Conservation (phyloP, 2,888 invertebrate species). For the Sphinx pinastri region DNA sequence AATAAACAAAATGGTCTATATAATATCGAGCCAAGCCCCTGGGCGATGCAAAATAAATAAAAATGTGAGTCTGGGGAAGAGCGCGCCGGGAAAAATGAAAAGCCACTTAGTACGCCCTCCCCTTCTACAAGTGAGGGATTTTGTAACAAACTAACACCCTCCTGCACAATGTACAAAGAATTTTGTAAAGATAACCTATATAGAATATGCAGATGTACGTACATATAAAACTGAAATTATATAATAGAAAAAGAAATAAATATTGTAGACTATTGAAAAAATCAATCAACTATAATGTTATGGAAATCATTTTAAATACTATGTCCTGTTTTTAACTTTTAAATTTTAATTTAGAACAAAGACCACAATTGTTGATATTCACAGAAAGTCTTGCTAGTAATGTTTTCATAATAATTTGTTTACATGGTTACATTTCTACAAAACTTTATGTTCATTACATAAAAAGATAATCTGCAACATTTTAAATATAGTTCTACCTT, state of each 20-base stretch:
- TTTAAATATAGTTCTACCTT: too few relatives aligned
- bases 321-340: too few relatives aligned
- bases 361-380: too few relatives aligned
- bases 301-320: too few relatives aligned
- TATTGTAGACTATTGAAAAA: too few relatives aligned
- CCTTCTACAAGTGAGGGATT: constrained; percentile 51
- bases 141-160: constrained; percentile 45
- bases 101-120: constrained; percentile 75
- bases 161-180: not conserved
- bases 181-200: not conserved
- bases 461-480: too few relatives aligned
- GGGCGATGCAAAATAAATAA: constrained; percentile 82
- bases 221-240: not conserved
- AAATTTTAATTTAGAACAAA: too few relatives aligned
- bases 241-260: not conserved
- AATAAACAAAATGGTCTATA: constrained; percentile 76
- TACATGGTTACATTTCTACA: too few relatives aligned
- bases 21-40: constrained; percentile 68
- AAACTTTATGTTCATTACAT: too few relatives aligned
- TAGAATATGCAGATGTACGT: not conserved
- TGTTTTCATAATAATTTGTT: too few relatives aligned
- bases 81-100: constrained; percentile 70
- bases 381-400: too few relatives aligned
- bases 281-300: too few relatives aligned
- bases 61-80: constrained; percentile 56